phyloP scores from a whole-genome alignment of 2,888 invertebrate species.

The Embidobia sp. region DNA sequence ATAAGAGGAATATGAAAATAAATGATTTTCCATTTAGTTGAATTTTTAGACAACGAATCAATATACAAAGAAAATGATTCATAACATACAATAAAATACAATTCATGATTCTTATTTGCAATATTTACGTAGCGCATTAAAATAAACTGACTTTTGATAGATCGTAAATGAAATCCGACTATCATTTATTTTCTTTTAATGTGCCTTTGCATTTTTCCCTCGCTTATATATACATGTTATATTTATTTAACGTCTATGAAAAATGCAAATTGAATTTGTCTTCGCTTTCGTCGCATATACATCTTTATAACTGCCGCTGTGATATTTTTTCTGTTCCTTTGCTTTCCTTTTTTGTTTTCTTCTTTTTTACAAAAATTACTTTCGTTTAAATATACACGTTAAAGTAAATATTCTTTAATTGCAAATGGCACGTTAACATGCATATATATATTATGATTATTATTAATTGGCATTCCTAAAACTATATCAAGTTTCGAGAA shows the following conservation, averaged over 20 bases:
- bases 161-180: conserved; percentile 6
- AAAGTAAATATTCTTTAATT: conserved; percentile 21
- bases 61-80: too few species aligned
- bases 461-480: conserved; percentile 11
- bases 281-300: conserved; percentile 33
- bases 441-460: conserved; percentile 24
- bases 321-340: too few species aligned
- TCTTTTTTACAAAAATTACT: conserved; percentile 52
- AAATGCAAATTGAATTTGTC: conserved; percentile 43
- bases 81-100: too few species aligned
- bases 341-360: too few species aligned
- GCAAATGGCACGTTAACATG: conserved; percentile 27
- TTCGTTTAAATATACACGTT: conserved; percentile 40
- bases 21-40: too few species aligned
- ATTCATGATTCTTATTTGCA: conserved; percentile 38
- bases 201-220: conserved; percentile 20
- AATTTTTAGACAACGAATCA: too few species aligned
- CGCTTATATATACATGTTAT: conserved; percentile 42
- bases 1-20: too few species aligned
- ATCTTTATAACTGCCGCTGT: conserved; percentile 28
- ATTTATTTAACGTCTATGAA: conserved; percentile 50
- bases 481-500: conserved; percentile 6
- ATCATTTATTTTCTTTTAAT: conserved; percentile 28
- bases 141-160: conserved; percentile 30
- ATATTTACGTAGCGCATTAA: conserved; percentile 42